Conservation (phyloP, 2,113 vertebrate genomes). For the Chionodraco myersi region DNA sequence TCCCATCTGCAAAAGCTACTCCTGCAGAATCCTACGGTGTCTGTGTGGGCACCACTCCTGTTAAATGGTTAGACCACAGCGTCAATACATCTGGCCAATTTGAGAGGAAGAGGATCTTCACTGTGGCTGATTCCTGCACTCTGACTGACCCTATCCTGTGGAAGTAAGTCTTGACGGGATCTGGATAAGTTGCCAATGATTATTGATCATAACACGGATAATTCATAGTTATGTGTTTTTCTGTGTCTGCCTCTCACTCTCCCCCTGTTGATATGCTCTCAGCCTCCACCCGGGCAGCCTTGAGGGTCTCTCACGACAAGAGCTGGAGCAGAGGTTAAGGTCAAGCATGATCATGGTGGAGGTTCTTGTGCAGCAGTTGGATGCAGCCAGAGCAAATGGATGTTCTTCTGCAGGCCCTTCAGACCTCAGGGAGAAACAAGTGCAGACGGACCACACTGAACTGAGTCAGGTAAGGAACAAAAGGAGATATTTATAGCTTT, state of each 20-base stretch:
- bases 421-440: conserved; percentile 79
- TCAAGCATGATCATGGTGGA: conserved; percentile 90
- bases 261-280: conserved; percentile 17
- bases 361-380: conserved; percentile 88
- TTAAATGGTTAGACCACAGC: conserved; percentile 62
- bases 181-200: background rate
- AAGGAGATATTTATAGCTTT: background rate
- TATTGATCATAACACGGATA: background rate
- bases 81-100: conserved; percentile 81
- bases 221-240: background rate
- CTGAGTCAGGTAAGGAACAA: conserved; percentile 82
- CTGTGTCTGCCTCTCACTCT: background rate
- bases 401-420: conserved; percentile 40
- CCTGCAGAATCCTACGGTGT: conserved; percentile 52
- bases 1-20: background rate
- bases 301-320: conserved; percentile 80
- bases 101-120: conserved; percentile 71
- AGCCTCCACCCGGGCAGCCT: conserved; percentile 87
- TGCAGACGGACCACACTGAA: conserved; percentile 87
- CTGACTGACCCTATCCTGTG: conserved; percentile 81
- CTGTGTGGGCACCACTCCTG: conserved; percentile 74
- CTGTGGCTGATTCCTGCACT: conserved; percentile 77
- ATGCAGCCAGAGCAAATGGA: conserved; percentile 67
- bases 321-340: conserved; percentile 89
- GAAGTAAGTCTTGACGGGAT: conserved; percentile 76